These are phyloP conservation scores for Eriosoma lanigerum DNA, from an alignment of 1,140 invertebrate genomes.

Conservation along the genomic window DNA sequence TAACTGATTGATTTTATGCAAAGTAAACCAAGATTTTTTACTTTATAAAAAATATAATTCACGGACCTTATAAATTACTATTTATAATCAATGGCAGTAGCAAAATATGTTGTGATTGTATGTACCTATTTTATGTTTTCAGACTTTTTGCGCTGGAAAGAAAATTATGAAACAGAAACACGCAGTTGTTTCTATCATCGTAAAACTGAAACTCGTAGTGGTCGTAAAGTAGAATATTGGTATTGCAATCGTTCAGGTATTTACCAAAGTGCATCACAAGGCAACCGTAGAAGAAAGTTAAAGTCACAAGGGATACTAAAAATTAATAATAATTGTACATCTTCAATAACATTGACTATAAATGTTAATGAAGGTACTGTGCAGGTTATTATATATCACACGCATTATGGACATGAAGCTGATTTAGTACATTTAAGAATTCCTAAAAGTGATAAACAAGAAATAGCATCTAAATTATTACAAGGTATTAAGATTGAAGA, in stretches of 20 bases:
- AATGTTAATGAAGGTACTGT: constrained; percentile 14
- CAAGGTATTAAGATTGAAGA: constrained; percentile 34
- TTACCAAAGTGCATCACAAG: constrained; percentile 3
- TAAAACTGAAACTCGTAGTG: constrained; percentile 14
- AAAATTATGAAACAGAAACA: constrained; percentile 29
- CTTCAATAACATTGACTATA: constrained; percentile 18
- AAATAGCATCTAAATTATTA: constrained; percentile 33
- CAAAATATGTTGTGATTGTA: too few species aligned
- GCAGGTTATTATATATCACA: constrained; percentile 22
- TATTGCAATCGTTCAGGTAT: constrained; percentile 24
- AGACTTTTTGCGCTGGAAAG: constrained; percentile 20
- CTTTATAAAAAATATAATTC: too few species aligned
- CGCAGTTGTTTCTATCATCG: constrained; percentile 27
- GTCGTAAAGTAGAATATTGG: constrained; percentile 30
- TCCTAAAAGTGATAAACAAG: constrained; percentile 23
- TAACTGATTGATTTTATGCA: too few species aligned
- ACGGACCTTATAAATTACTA: too few species aligned
- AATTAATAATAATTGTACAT: constrained; percentile 41
- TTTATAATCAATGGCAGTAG: too few species aligned
- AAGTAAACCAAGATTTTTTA: too few species aligned
- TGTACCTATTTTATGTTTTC: too few species aligned
- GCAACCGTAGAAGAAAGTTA: not conserved
- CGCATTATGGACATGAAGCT: constrained; percentile 30
- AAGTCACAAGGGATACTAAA: constrained; percentile 26
- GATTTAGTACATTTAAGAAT: constrained; percentile 32